Percentiles rank a stretch among this genome's conserved stretches.
phyloP scores from a whole-genome alignment of 2,113 vertebrate species.

The Hucho hucho region DNA sequence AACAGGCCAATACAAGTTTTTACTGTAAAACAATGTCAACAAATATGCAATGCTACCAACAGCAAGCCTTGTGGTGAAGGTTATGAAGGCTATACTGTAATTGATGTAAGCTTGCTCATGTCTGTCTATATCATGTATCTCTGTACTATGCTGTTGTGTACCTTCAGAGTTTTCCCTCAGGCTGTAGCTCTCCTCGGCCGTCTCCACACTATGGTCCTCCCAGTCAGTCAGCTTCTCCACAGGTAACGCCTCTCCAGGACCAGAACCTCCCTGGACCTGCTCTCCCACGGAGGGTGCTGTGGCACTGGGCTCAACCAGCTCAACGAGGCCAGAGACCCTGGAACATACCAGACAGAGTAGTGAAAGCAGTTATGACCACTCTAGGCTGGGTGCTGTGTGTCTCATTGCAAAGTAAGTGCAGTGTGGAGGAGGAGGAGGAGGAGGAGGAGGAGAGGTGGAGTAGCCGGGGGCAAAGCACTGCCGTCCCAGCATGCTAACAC shows the following conservation, averaged over 20 bases:
- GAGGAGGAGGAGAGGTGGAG: constrained; percentile 32
- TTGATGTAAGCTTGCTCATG: constrained; percentile 27
- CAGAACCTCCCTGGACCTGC: constrained; percentile 26
- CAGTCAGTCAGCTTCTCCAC: constrained; percentile 26
- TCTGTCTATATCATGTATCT: constrained; percentile 15
- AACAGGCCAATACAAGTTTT: constrained; percentile 38
- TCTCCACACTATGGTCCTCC: constrained; percentile 28
- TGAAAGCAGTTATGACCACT: not conserved
- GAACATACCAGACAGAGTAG: not conserved
- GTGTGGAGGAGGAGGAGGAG: constrained; percentile 19
- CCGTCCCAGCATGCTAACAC: too few relatives aligned
- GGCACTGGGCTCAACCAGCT: constrained; percentile 20
- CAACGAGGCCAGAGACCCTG: not conserved
- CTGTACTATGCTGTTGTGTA: constrained; percentile 46
- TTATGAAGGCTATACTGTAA: constrained; percentile 29
- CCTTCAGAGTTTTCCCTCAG: constrained; percentile 56
- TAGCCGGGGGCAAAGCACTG: constrained; percentile 31
- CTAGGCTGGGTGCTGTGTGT: not conserved
- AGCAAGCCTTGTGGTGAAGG: constrained; percentile 12
- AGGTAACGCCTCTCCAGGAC: constrained; percentile 19
- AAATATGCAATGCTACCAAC: too few relatives aligned
- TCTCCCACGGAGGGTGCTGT: constrained; percentile 24
- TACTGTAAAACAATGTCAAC: constrained; percentile 44
- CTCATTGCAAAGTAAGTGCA: not conserved
- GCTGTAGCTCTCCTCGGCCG: constrained; percentile 21